Base-by-base conservation (phyloP, 2,888 invertebrate species). In the Pammene fasciana region DNA sequence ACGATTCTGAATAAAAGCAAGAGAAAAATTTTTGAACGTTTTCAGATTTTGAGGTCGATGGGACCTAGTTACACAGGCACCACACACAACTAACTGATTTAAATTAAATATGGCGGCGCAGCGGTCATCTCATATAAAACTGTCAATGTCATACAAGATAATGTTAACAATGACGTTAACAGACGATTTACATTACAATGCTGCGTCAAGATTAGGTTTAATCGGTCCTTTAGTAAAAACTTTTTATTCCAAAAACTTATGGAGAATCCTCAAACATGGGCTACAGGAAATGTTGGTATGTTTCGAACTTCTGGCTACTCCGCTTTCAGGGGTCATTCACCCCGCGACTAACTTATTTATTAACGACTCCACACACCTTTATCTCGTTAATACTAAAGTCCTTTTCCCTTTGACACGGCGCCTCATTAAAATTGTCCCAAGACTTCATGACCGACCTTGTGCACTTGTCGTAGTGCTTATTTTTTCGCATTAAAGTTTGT, bases 301-400 rank as follows among this genome's bases (percentile, higher is more conserved):
- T 87, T 80, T 80, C 83, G 86, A 88, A 88, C 85, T 86, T 85
- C 83, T 85, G 85, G 83, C 86, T 85, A 80, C 78, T 72, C 79
- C 82, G 86, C 86, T 88, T 89, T 86, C 87, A 87, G 82, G 73
- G 90, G 82, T 82, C 89, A 74, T 87, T 89, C 85, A 90, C 88
- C 86, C 80, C 78, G 70, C 78, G 79, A 78, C 79, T 78, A 75
- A 75, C 74, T 65, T 48, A 68, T 52, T 57, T 57, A 50, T 64
- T 50, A 45, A 45, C 65, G 55, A 54, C 48, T n/a, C 48, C 54
- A 57, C 18, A 56, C 54, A 73, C 61, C 79, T 76, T 75, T 82
- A 79, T 75, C 65, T 16, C 64, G 41, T 46, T 65, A 65, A 38
- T 5, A 43, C 60, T 78, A 86, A 78, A 81, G 82, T 76, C 74